Base-by-base conservation (phyloP, 2,113 vertebrate species). In the Hydrochoerus hydrochaeris region DNA sequence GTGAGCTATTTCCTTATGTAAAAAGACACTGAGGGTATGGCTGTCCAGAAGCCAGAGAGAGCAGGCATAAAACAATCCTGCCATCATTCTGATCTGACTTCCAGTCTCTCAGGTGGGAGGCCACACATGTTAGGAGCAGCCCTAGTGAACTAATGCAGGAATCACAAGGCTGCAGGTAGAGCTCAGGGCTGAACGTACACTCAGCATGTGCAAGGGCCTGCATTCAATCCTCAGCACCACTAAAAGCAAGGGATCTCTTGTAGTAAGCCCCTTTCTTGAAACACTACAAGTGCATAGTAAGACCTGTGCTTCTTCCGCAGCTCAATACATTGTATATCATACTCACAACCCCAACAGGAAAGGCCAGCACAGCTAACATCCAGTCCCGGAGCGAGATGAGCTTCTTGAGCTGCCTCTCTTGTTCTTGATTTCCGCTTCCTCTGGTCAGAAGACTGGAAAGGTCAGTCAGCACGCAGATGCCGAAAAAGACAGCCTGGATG, bases 401-500 rank as follows among this genome's bases (percentile, higher is more conserved):
- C 97, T 99, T 99, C 98, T 97, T 99, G 67, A 99, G 98, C 98
- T 99, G 99, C 54, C 99, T 98, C 97, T 99, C 99, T 98, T 99
- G 99, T 94, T 99, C 99, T 97, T 99, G 98, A 98, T 98, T 99
- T 96, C 99, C 99, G 54, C 98, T 99, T 71, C 99, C 99, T 98
- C 99, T 99, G 3, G 99, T 99, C 97, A 99, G 99, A 97, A 99
- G 99, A 96, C 99, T 99, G 96, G 99, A 99, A 41, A 99, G 98
- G 67, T 99, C 99, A 0, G 99, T 99, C 97, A 99, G 98, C 80
- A 99, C 99, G 0, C 99, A 99, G 98, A 99, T 98, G 7, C 99
- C 99, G 1, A 99, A 99, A 95, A 99, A 99, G 94, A 99, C 99
- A 0, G 99, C 99, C 98, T 99, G 99, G 98, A 99, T 99, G 94